Evolutionary conservation across 2,797 vertebrate species (phyloP).

Genomic region (Erpetoichthys calabaricus): DNA sequence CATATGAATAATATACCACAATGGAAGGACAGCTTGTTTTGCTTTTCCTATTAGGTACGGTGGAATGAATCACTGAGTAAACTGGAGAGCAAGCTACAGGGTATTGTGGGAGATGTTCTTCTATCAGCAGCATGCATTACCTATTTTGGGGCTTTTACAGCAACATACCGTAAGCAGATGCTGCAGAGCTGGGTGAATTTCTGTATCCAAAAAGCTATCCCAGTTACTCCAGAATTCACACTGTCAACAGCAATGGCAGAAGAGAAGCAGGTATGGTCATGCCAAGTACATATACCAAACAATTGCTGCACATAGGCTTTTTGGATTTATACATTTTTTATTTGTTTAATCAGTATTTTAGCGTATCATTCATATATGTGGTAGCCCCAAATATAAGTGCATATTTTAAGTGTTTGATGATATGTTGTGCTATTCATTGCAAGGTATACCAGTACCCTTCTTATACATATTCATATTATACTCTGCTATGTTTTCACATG

Average conservation of each 20-base stretch:
- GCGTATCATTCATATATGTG: no score
- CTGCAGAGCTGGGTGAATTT: constrained; percentile 15
- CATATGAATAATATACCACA: not conserved
- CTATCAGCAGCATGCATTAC: constrained; percentile 21
- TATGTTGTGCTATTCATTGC: no score
- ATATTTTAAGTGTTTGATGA: no score
- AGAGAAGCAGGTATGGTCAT: constrained; percentile 19
- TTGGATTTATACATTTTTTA: no score
- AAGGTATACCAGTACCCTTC: no score
- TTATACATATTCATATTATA: no score
- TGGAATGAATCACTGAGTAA: constrained; percentile 32
- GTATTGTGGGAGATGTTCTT: constrained; percentile 22
- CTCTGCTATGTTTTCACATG: no score
- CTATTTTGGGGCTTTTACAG: constrained; percentile 25
- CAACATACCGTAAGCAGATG: constrained; percentile 20
- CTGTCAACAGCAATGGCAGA: constrained; percentile 21
- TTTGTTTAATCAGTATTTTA: no score
- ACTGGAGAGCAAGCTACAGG: constrained; percentile 17
- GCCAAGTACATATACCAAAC: no score
- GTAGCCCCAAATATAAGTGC: no score
- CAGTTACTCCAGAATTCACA: constrained; percentile 21
- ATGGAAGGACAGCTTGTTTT: not conserved
- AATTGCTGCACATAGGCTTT: no score
- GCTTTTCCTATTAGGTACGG: constrained; percentile 20
- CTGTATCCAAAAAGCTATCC: constrained; percentile 16